Conservation (phyloP, 2,888 invertebrate species). For the Boloria selene region DNA sequence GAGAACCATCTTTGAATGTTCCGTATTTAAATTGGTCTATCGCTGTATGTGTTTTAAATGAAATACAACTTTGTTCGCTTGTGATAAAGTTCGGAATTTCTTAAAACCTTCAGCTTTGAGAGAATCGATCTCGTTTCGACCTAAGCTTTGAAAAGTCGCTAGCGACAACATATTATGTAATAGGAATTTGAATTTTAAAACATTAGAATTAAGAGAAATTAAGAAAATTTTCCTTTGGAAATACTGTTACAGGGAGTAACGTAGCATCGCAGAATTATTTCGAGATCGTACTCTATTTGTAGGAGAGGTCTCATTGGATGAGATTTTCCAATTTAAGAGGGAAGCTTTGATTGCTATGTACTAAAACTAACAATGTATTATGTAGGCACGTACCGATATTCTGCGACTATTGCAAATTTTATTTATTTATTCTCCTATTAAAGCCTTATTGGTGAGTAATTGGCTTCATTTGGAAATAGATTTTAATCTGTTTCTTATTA, state of each 20-base stretch:
- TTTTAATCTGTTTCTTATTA: too few species aligned
- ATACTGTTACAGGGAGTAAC: constrained; percentile 55
- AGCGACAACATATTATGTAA: constrained; percentile 41
- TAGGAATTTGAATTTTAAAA: constrained; percentile 46
- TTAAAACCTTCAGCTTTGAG: constrained; percentile 53
- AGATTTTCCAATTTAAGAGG: constrained; percentile 46
- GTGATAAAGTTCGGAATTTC: constrained; percentile 43
- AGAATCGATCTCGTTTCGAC: constrained; percentile 76
- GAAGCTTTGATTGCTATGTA: constrained; percentile 25
- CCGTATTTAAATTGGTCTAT: constrained; percentile 77
- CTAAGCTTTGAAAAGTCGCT: constrained; percentile 49
- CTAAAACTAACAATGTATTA: constrained; percentile 1
- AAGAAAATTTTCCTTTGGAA: constrained; percentile 46
- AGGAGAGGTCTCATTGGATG: constrained; percentile 58
- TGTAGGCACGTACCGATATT: neutral
- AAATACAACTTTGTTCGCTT: constrained; percentile 43
- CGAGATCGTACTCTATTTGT: constrained; percentile 59
- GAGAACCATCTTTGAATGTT: constrained; percentile 79
- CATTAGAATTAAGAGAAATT: neutral
- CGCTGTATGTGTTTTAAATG: constrained; percentile 47
- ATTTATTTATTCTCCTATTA: too few species aligned
- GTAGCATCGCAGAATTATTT: constrained; percentile 67
- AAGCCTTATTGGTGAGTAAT: too few species aligned
- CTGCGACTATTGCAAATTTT: too few species aligned
- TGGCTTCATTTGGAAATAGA: too few species aligned